phyloP scores from a whole-genome alignment of 2,113 vertebrate genomes.

The Corythaixoides concolor region DNA sequence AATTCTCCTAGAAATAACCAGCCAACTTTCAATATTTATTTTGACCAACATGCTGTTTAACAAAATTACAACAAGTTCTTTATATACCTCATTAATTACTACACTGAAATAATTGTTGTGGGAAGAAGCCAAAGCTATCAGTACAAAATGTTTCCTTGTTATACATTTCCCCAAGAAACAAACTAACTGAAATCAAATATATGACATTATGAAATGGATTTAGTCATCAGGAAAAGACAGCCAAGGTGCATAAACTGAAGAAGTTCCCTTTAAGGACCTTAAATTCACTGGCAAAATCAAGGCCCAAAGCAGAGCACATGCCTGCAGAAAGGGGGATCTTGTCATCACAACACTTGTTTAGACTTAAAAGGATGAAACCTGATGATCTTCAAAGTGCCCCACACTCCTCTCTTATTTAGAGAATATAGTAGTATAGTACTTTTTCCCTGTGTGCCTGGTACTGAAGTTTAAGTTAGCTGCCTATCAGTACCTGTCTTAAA shows the following conservation, averaged over 20 bases:
- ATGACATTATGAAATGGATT: background rate
- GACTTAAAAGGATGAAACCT: background rate
- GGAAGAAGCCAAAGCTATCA: background rate
- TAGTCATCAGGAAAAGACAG: background rate
- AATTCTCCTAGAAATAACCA: background rate
- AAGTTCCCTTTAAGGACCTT: background rate
- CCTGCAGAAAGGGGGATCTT: background rate
- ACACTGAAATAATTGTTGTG: background rate
- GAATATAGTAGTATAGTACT: background rate
- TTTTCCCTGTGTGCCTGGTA: background rate
- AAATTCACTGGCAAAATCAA: background rate
- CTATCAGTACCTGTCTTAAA: background rate
- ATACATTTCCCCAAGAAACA: background rate
- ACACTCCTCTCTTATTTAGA: too few relatives aligned
- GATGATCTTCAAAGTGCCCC: rapidly evolving
- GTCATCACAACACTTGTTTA: background rate
- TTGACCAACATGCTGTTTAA: background rate
- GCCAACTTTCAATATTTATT: background rate
- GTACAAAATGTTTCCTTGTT: background rate
- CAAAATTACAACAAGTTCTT: background rate
- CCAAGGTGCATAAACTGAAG: background rate
- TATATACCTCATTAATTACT: background rate
- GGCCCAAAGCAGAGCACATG: background rate
- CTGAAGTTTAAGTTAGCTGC: background rate
- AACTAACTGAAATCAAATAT: background rate